Conservation (phyloP, 2,888 invertebrate genomes). For the Lasius fuliginosus region DNA sequence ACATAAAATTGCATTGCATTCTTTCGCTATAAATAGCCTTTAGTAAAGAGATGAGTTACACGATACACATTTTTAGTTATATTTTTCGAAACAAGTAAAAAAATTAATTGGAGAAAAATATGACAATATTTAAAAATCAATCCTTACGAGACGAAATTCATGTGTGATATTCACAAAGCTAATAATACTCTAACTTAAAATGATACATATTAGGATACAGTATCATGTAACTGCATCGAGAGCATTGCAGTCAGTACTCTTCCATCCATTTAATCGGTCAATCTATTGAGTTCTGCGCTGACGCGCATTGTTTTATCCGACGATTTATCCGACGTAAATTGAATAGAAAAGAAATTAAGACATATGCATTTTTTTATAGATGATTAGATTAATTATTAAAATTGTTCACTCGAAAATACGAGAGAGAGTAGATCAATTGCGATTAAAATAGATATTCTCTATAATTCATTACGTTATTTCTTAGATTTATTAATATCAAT, state of each 20-base stretch:
- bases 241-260: constrained; percentile 33
- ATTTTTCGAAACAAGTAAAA: not conserved
- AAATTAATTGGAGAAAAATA: not conserved
- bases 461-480: not conserved
- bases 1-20: not conserved
- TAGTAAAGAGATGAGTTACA: not conserved
- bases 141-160: not conserved
- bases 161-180: not conserved
- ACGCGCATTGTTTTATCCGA: constrained; percentile 19
- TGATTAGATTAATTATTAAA: constrained; percentile 1
- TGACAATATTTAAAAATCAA: not conserved
- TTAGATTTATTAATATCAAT: not conserved
- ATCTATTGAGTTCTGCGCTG: constrained; percentile 33
- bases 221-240: not conserved
- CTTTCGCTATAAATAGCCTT: not conserved
- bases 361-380: not conserved
- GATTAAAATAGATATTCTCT: not conserved
- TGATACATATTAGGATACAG: not conserved
- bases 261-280: constrained; percentile 50
- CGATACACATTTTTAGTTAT: not conserved
- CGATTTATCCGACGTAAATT: constrained; percentile 13
- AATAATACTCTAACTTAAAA: constrained; percentile 2
- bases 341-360: constrained; percentile 15
- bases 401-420: not conserved
- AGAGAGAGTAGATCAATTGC: not conserved